Base-by-base conservation (phyloP, 2,113 vertebrate genomes). In the Ibidorhyncha struthersii region DNA sequence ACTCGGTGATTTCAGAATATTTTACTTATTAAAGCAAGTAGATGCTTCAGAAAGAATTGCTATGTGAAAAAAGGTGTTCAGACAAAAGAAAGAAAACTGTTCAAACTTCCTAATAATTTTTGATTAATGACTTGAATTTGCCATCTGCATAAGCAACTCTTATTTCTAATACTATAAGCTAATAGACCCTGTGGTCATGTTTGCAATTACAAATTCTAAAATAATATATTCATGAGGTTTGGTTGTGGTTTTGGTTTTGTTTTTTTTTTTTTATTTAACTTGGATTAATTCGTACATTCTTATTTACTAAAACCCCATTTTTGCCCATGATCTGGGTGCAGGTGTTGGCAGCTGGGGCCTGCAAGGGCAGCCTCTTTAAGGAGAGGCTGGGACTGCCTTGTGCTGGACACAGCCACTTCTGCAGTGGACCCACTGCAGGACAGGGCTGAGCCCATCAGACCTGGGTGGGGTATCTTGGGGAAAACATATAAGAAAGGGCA, bases 391-490 rank as follows among this genome's bases (percentile, higher is more conserved):
- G 18, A 25, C 41, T 81, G 19, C 25, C 20, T 14, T 0, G 1
- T 32, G 41, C 12, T 4, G 3, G 5, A 21, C 34, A 40, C 43
- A 25, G 38, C 40, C 32, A 61, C 8, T 4, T 55, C 38, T 73
- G n/a, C 17, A 73, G 19, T 1, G 29, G 45, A 49, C 10, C 19
- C 20, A 49, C 9, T 17, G 34, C 36, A 62, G 3, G 9, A 49
- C 10, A 14, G 0, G 3, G 17, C 23, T 66, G 29, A 94, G 62
- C 40, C 25, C 18, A 23, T 25, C 41, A 53, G 23, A 4, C 22
- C 10, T 4, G 3, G 13, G 10, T 23, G 12, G 19, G 15, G 25
- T 0, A 1, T 14, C 32, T 14, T 50, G 6, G 8, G 18, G 22
- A 62, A 82, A 67, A 47, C 6, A 12, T 2, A 2, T 34, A n/a